Base-by-base conservation (phyloP, 2,797 vertebrate species). In the Neosilurus mollespiculum region DNA sequence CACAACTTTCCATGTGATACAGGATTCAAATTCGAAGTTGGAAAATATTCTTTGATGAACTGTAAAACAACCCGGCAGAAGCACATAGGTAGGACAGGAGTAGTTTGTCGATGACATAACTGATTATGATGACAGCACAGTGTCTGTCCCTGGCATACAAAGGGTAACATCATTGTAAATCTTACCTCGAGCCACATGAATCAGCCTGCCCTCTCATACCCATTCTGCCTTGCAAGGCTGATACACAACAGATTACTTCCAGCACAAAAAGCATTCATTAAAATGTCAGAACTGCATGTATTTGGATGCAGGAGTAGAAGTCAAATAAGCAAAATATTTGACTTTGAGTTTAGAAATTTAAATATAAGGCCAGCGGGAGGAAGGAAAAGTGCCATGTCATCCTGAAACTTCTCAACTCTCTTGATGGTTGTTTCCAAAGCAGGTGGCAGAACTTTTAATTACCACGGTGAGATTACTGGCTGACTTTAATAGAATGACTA, bases 401-500 rank as follows among this genome's bases (percentile, higher is more conserved):
- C 87, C 89, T 79, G 88, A 89, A 78, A 86, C 86, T 84, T 90
- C 34, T 77, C 80, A n/a, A 18, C 86, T 91, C 88, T 84, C 78
- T 82, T 83, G 87, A 85, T 87, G 81, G 75, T 53, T 11, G 84
- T 89, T 88, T 88, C 80, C 79, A 84, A 78, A 67, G 78, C 24
- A 70, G 69, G 81, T 65, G 75, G 82, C 84, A 72, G n/a, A 92
- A 92, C 89, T 89, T 92, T 92, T 93, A 93, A 94, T 92, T 91
- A 90, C 88, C 90, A 86, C 15, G 70, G 77, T 59, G 4, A 84
- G 82, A 84, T 85, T 85, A 85, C 56, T 49, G 70, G 82, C 85
- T 78, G 10, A 85, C 87, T 91, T 71, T 30, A 82, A 88, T 88
- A 83, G 86, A 91, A 87, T 90, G 85, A 89, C 85, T 90, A 90